Base-by-base conservation (phyloP, 1,140 invertebrate genomes). In the Amyelois transitella region DNA sequence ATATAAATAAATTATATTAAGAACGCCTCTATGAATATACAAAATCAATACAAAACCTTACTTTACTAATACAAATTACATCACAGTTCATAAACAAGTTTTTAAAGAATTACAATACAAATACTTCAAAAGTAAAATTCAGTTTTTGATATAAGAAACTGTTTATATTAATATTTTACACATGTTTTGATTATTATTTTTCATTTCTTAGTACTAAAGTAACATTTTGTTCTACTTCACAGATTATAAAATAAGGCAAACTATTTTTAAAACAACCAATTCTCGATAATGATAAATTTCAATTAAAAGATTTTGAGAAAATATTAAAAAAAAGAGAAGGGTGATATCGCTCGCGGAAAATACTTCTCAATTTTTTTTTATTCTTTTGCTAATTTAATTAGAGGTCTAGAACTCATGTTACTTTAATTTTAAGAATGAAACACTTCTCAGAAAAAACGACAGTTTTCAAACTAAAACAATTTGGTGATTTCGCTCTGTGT, bases 71-170 rank as follows among this genome's bases (percentile, higher is more conserved):
- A 86, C 82, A 69, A 88, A 83, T 83, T 85, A 88, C 85, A 88
- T 88, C 85, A 88, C 85, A 88, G 85, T 88, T 88, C 80, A 86
- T 86, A 88, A 86, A 88, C 72, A 88, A 87, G 77, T 82, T 81
- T 64, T 73, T 75, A 72, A 76, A 67, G 70, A 71, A 77, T 77
- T 43, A 77, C 67, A 77, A 72, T 77, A 75, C 58, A 60, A 58
- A 75, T 67, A 71, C 63, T 74, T 78, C 60, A 74, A 77, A 84
- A 77, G 65, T 74, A 79, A 77, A 62, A 60, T 21, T 52, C 2
- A 32, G 12, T 24, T 66, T 71, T 75, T 65, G n/a, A 58, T 69
- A 69, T 63, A 71, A 71, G 32, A 38, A 38, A 38, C 32, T 8
- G 25, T 38, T 38, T 38, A 14, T 38, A 38, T 38, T 38, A 38